Evolutionary conservation across 2,797 vertebrate genomes (phyloP), one percentile per base, ranked within the genome.

Genomic region (Clarias pachynema): DNA sequence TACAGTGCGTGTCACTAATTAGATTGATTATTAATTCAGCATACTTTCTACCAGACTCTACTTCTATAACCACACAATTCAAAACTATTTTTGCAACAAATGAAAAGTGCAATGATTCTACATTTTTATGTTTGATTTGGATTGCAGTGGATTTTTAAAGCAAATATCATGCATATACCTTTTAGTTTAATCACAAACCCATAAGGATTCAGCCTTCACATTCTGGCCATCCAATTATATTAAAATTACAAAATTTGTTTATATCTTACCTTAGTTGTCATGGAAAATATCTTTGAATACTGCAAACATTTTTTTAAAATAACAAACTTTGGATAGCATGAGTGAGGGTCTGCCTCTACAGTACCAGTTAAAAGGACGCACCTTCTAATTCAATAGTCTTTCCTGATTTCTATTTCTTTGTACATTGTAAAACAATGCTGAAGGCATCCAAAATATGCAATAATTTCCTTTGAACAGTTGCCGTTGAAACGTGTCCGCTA

Each of bases 21-120:
- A 80, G 85, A 93, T 91, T 83, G 83, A 91, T 93, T 89, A 91
- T 86, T 91, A 73, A 82, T 89, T 62, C 66, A 15, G 29, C 79
- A 83, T 4, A 5, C 85, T 84, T 77, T 80, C 31, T 40, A 37
- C 4, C 26, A 40, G 44, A n/a, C 18, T 49, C 14, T 57, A 16
- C 22, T 49, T 34, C 6, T 63, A 63, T 56, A 5, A 66, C 44
- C 60, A 40, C 10, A 56, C 1, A 0, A 7, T 2, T 26, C 3
- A 14, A 31, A 74, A 75, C 2, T 6, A 24, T 8, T 20, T 77
- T 79, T 62, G 24, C 22, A 10, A 26, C 7, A 26, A 63, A 79
- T 34, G 20, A 2, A 34, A 59, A 56, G n/a, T 18, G 18, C 1
- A 63, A 29, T 80, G 1, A 10, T 49, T 20, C 12, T 29, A 49